phyloP scores from a whole-genome alignment of 2,888 invertebrate genomes.

The Acanthoscelides obtectus region DNA sequence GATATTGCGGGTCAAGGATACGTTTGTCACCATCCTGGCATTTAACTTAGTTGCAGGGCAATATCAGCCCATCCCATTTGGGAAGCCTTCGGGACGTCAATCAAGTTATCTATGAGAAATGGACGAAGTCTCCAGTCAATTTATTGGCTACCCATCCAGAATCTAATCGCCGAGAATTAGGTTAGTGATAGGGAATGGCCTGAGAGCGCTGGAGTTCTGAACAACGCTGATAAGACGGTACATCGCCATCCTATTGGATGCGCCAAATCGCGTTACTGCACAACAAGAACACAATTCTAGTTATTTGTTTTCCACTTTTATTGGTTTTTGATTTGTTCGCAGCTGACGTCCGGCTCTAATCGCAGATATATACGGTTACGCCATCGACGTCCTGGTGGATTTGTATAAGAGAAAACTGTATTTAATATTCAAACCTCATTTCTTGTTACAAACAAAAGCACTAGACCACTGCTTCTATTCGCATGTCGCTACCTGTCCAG shows the following conservation, averaged over 20 bases:
- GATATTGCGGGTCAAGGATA: too few species aligned
- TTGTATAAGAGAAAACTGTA: too few species aligned
- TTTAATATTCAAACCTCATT: too few species aligned
- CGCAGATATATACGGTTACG: not conserved
- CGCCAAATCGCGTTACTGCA: conserved; percentile 41
- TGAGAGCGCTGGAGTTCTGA: conserved; percentile 34
- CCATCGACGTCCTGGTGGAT: not conserved
- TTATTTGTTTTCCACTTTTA: conserved; percentile 11
- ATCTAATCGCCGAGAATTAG: conserved; percentile 48
- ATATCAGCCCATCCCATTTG: conserved; percentile 34
- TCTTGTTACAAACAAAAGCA: too few species aligned
- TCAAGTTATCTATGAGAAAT: conserved; percentile 47
- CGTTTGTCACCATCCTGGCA: too few species aligned
- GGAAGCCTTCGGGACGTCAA: conserved; percentile 40
- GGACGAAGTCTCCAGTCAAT: conserved; percentile 47
- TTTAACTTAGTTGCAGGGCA: not conserved
- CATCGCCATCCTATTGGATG: conserved; percentile 34
- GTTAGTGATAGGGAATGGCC: conserved; percentile 48
- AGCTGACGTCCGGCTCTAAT: not conserved
- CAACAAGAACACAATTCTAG: conserved; percentile 26
- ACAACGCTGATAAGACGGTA: conserved; percentile 47
- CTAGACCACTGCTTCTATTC: too few species aligned
- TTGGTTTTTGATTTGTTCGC: conserved; percentile 27
- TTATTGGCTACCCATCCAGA: conserved; percentile 48
- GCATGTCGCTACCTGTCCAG: too few species aligned